Conservation (phyloP, 1,140 invertebrate species). For the Matsumurasca onukii region DNA sequence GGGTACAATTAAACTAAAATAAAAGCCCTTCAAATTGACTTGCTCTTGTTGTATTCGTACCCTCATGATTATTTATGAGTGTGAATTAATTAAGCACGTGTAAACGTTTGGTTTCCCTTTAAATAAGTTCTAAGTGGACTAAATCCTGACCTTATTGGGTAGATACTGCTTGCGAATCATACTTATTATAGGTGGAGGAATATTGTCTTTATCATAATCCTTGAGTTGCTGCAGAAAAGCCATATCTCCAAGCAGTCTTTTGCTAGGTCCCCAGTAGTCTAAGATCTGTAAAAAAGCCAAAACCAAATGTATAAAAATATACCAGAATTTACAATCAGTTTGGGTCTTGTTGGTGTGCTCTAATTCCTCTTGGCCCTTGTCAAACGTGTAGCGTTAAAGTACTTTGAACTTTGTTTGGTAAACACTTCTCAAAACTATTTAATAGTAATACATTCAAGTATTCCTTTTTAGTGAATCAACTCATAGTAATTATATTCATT, state of each 20-base stretch:
- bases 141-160: slow-evolving; percentile 72
- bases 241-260: slow-evolving; percentile 87
- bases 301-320: background rate
- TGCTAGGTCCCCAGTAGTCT: slow-evolving; percentile 93
- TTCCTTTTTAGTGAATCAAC: too few species aligned
- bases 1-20: too few species aligned
- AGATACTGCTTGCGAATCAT: slow-evolving; percentile 85
- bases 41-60: too few species aligned
- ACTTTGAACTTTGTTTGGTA: too few species aligned
- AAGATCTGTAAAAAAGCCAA: slow-evolving; percentile 53
- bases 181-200: slow-evolving; percentile 75
- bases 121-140: background rate
- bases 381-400: too few species aligned
- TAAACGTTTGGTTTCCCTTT: background rate
- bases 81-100: background rate
- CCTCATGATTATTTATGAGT: too few species aligned
- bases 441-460: too few species aligned
- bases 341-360: background rate
- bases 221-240: slow-evolving; percentile 79
- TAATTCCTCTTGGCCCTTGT: too few species aligned
- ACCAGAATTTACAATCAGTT: too few species aligned
- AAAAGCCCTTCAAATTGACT: too few species aligned
- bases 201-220: slow-evolving; percentile 93
- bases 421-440: too few species aligned
- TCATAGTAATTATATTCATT: too few species aligned